These are phyloP conservation scores for Paragorgia papillata DNA, from an alignment of 92 coral and sea anemone genomes.

Conservation along the genomic window DNA sequence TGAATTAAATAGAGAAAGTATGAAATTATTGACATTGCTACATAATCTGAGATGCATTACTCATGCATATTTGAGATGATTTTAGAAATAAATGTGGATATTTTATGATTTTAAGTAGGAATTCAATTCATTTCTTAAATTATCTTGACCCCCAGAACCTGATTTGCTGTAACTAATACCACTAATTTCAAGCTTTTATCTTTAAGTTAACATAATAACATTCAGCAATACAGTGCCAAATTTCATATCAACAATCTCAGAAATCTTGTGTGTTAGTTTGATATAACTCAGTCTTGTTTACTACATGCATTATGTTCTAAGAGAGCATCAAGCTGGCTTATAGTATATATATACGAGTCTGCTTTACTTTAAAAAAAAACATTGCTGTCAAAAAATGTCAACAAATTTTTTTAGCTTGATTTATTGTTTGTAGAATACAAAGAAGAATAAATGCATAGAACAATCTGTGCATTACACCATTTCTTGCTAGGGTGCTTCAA, in stretches of 20 bases:
- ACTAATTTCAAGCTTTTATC: not conserved
- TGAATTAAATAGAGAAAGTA: too few relatives aligned
- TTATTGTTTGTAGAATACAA: conserved; percentile 36
- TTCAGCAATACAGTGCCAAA: too few relatives aligned
- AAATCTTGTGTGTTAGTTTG: not conserved
- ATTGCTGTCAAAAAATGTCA: conserved; percentile 45
- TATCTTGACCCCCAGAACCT: conserved; percentile 26
- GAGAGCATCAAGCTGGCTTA: not conserved
- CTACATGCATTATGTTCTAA: not conserved
- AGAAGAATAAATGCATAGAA: conserved; percentile 13
- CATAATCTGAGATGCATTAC: too few relatives aligned
- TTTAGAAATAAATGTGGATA: conserved; percentile 23
- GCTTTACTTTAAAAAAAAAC: conserved; percentile 19
- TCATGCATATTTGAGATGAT: not conserved
- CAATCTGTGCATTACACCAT: conserved; percentile 6
- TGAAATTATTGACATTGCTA: too few relatives aligned
- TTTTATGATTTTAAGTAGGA: not conserved
- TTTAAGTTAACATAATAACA: too few relatives aligned
- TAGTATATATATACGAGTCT: too few relatives aligned
- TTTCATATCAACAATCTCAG: too few relatives aligned
- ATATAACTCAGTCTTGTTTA: not conserved
- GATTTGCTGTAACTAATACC: conserved; percentile 13
- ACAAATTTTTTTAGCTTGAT: conserved; percentile 38
- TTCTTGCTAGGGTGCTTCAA: conserved; percentile 17
- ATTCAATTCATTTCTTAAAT: conserved; percentile 26